Evolutionary conservation across 2,113 vertebrate genomes (phyloP).

Genomic region (Rhombomys opimus): DNA sequence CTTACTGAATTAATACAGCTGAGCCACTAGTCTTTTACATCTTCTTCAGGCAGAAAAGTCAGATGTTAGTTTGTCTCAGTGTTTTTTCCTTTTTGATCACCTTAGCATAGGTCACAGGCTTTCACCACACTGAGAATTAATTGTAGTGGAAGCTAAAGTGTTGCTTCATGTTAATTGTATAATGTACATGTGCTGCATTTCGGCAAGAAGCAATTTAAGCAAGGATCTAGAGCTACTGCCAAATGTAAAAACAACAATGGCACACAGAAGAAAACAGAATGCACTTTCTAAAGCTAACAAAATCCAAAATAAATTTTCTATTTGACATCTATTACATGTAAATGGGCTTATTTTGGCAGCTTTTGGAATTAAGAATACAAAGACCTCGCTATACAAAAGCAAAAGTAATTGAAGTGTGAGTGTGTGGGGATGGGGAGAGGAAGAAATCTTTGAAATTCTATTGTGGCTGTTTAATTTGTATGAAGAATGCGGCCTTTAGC

Average conservation of each 20-base stretch:
- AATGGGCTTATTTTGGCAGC: slow-evolving; percentile 86
- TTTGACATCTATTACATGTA: slow-evolving; percentile 82
- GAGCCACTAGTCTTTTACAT: background rate
- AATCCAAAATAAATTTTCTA: slow-evolving; percentile 85
- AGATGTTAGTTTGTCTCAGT: background rate
- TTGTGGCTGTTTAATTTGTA: slow-evolving; percentile 67
- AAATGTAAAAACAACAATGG: slow-evolving; percentile 84
- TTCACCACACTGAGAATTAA: slow-evolving; percentile 66
- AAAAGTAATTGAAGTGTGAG: slow-evolving; percentile 75
- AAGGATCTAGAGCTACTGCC: slow-evolving; percentile 80
- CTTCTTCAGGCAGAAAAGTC: slow-evolving; percentile 47
- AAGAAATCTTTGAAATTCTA: slow-evolving; percentile 69
- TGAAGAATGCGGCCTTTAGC: slow-evolving; percentile 60
- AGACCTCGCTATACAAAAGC: slow-evolving; percentile 76
- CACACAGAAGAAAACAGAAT: slow-evolving; percentile 80
- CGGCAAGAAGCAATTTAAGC: slow-evolving; percentile 78
- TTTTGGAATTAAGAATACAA: slow-evolving; percentile 79
- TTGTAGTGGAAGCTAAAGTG: slow-evolving; percentile 72
- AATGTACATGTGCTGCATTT: slow-evolving; percentile 69
- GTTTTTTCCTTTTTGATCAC: slow-evolving; percentile 42
- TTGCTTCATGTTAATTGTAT: slow-evolving; percentile 66
- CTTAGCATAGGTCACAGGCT: slow-evolving; percentile 53
- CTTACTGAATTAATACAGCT: background rate
- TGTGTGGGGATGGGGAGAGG: background rate
- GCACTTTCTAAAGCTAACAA: slow-evolving; percentile 81